Base-by-base conservation (phyloP, 2,888 invertebrate genomes). In the Anodontia alba region DNA sequence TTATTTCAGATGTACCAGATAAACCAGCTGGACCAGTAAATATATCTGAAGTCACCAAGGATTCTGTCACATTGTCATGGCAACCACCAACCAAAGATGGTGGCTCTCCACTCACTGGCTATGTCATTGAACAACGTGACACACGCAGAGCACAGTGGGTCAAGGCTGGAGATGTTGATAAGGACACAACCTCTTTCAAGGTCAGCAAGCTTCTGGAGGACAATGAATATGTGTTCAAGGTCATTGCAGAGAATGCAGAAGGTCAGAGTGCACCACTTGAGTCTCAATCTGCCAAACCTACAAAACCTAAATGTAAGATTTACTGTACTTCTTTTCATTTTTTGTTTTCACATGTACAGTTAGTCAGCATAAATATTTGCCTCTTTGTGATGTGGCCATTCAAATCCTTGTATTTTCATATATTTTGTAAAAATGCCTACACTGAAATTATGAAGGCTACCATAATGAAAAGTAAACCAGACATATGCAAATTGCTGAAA, bases 91-190 rank as follows among this genome's bases (percentile, higher is more conserved):
- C 82, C 36, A 89, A 89, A 46, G 93, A 94, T 83, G 94, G 94
- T 26, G 94, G 94, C 7, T 74, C 87, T n/a, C 91, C 91, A 10
- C 87, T 95, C 69, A 90, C 90, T 10, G 84, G 81, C 38, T 92
- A 92, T 81, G 66, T 93, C 46, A 86, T 94, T 20, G 93, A 94
- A 83, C 89, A 91, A 73, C 96, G 96, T 97, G 98, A 84, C 96
- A 99, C 91, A 97, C 98, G 46, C 98, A 98, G 95, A 99, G 99
- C 91, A 96, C 99, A 70, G 96, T 99, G 86, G 99, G 86, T 89
- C 26, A 93, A 88, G 43, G 84, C 86, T 67, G 88, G 89, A 23
- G 75, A 84, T 54, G 89, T 91, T 1, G 81, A 88, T 23, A 87
- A 88, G 3, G 83, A 87, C 29, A 86, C 87, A 38, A 90, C 90